Evolutionary conservation across 1,140 invertebrate genomes (phyloP), one percentile per base, ranked within the genome.

Genomic region (Euura lappo): DNA sequence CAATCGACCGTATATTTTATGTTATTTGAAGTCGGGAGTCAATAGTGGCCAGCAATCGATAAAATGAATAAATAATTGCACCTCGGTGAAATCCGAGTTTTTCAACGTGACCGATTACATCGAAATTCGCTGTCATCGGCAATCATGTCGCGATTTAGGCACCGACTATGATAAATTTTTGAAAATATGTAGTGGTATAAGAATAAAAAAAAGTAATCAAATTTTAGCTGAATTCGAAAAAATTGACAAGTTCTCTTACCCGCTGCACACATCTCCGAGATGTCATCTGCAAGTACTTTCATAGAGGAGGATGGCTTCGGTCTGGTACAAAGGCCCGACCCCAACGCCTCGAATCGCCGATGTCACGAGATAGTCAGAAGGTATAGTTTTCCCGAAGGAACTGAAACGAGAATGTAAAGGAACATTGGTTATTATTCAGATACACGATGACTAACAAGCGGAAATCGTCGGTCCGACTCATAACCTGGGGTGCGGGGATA

Each of bases 401-500:
- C 28, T 28, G 28, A 42, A 43, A 70, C 70, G 64, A 13, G 44
- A 13, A 7, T 28, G 68, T 11, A 64, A 45, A 68, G 70, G 45
- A 11, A 43, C 65, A 6, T 11, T 42, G 67, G 28, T 42, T 44
- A 4, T 43, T 28, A 5, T 60, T 60, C 13, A 84, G 83, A 13
- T 84, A 83, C 70, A 91, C 89, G 3, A 70, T 91, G 69, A 84
- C 79, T 6, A 90, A 90, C 78, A 79, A 79, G 67, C 84, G 84
- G 46, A 83, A 85, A 46, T 83, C 89, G 71, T 80, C 74, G 51
- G 87, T 90, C n/a, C 85, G 89, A 78, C 77, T 91, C 3, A 91
- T 92, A 68, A 89, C 83, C 45, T 91, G 90, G 82, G 92, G 93
- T 60, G 93, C 91, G 6, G 88, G 89, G 3, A 89, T 94, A 13